These are phyloP conservation scores for Ceyx cyanopectus DNA, from an alignment of 2,113 vertebrate species.

Conservation along the genomic window DNA sequence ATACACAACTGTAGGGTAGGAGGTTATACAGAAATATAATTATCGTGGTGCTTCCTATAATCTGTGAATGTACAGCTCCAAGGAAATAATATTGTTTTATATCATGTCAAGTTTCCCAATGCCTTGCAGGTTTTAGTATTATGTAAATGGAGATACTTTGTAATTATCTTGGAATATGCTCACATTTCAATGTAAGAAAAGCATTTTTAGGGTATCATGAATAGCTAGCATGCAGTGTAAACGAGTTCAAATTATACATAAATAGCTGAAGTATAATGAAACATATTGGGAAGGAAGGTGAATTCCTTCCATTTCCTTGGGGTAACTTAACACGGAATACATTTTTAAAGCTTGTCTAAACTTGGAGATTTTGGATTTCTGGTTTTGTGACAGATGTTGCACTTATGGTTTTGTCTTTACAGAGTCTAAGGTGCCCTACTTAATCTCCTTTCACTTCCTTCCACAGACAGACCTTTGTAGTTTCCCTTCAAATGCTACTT, in stretches of 20 bases:
- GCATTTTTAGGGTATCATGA: not conserved
- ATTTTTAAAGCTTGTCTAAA: not conserved
- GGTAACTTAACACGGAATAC: not conserved
- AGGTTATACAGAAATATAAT: not conserved
- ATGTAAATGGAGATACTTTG: not conserved
- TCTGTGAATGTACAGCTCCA: not conserved
- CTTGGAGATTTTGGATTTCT: not conserved
- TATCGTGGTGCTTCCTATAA: not conserved
- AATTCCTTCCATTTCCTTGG: not conserved
- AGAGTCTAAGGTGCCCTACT: not conserved
- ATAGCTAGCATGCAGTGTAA: not conserved
- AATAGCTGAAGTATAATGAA: not conserved
- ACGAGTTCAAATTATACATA: not conserved
- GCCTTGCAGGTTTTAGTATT: not conserved
- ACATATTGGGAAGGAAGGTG: accelerated
- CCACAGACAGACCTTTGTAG: not conserved
- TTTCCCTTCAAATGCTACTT: not conserved
- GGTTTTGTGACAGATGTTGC: not conserved
- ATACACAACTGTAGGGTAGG: not conserved
- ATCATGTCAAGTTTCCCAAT: not conserved
- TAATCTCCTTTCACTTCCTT: not conserved
- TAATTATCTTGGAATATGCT: not conserved
- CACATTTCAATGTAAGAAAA: not conserved
- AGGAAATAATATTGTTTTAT: not conserved
- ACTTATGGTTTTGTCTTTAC: not conserved